Base-by-base conservation (phyloP, 2,888 invertebrate genomes). In the Muschampia plurimacula region DNA sequence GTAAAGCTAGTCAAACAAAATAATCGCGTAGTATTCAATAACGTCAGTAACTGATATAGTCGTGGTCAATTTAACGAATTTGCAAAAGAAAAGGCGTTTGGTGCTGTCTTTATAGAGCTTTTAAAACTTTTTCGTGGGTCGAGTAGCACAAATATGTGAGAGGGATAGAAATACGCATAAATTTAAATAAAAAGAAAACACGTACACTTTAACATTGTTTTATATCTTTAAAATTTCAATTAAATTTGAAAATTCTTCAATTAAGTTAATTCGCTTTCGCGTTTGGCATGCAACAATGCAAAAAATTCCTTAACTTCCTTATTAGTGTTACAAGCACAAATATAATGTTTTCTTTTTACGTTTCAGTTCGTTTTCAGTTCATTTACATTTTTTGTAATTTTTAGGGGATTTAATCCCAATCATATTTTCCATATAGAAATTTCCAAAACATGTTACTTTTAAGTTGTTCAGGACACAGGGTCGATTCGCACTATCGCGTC, bases 41-140 rank as follows among this genome's bases (percentile, higher is more conserved):
- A 39, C 39, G 3, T 7, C n/a, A n/a, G 4, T n/a, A 49, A 49
- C 49, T 49, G 49, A 13, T 49, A 49, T 62, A 62, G 52, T 59
- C 15, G 60, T 60, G 46, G 63, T 69, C 69, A 69, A 69, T 69
- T 69, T 36, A 41, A 63, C 69, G 69, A 69, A 64, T 64, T 64
- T 69, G 41, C 63, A 55, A 44, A 15, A 44, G 60, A 28, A 55
- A 46, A 66, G 36, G 49, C 22, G 52, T 66, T 64, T 52, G 69
- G 69, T 69, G 69, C 69, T 63, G 52, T 64, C 55, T 22, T 49
- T 44, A n/a, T 39, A 60, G 60, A 63, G 32, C 41, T 69, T 63
- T 63, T 69, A n/a, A 2, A n/a, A 49, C 32, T 65, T 46, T 64
- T 46, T 22, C 22, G 15, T 22, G 44, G 15, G 64, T 46, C 22